Percentiles rank a stretch among this genome's conserved stretches.
These are phyloP conservation scores for Cydia splendana DNA, from an alignment of 1,140 invertebrate species.

Conservation along the genomic window DNA sequence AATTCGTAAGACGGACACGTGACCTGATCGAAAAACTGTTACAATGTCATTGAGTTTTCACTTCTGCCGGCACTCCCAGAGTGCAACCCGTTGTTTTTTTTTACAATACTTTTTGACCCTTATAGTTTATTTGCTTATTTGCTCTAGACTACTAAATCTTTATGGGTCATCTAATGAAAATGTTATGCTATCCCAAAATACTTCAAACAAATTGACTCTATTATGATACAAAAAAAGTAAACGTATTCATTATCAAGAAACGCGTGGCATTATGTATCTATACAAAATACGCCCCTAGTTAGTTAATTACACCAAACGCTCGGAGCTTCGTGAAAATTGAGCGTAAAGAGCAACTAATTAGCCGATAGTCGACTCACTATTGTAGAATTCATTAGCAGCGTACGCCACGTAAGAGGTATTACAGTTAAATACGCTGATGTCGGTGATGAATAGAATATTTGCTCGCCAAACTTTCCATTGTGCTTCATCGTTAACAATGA, in stretches of 20 bases:
- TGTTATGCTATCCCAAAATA: background rate
- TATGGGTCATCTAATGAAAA: background rate
- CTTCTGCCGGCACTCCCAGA: too few species aligned
- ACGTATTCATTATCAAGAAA: background rate
- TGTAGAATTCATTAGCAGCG: slow-evolving; percentile 57
- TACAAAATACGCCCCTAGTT: slow-evolving; percentile 38
- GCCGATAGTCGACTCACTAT: slow-evolving; percentile 53
- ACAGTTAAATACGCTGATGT: slow-evolving; percentile 44
- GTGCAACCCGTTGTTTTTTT: too few species aligned
- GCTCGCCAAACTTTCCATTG: slow-evolving; percentile 20
- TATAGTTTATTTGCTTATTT: background rate
- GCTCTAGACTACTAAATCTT: background rate
- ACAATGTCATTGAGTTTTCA: too few species aligned
- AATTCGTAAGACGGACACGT: too few species aligned
- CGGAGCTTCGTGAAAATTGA: slow-evolving; percentile 49
- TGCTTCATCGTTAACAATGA: slow-evolving; percentile 15
- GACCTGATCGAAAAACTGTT: too few species aligned
- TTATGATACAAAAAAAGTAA: background rate
- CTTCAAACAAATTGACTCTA: background rate
- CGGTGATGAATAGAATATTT: slow-evolving; percentile 37
- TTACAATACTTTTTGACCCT: too few species aligned
- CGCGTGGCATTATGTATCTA: too few species aligned
- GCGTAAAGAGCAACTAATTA: slow-evolving; percentile 58
- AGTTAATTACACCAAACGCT: slow-evolving; percentile 42
- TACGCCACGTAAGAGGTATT: slow-evolving; percentile 46